Evolutionary conservation across 2,888 invertebrate species (phyloP), one percentile per base, ranked within the genome.

Genomic region (Leucozona laternaria): DNA sequence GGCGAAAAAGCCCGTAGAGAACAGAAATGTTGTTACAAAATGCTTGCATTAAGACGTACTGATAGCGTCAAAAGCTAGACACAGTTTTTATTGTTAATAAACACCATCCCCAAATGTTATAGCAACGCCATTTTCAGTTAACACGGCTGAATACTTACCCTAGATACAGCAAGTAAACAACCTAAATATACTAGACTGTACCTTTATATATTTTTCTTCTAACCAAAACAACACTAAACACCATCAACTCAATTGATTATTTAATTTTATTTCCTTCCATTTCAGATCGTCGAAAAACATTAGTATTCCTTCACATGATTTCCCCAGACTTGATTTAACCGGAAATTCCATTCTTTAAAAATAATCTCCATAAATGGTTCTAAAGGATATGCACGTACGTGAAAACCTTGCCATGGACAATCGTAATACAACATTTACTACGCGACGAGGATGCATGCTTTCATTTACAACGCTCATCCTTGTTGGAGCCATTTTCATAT

Each of bases 401-500:
- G 89, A 89, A 88, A 88, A 82, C 77, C 71, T 89, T 48, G 75
- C 84, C 64, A 88, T 88, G 82, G 88, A 89, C 68, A 79, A 73
- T 68, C 82, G 86, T 66, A 85, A 87, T 31, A 90, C 90, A 64
- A 90, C 91, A 76, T 90, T 91, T 58, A 88, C 89, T 68, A 66
- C 88, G 57, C 89, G 89, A n/a, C 90, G 90, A 34, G 95, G 95
- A 28, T 94, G 95, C 88, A 94, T 94, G 89, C 91, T 97, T 70
- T 95, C 96, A 28, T 94, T 94, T 88, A 94, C 95, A 82, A 94
- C 95, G 15, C 94, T 94, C 6, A 92, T 95, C 62, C 92, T 96
- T 20, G 91, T 96, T 58, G 93, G 94, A 5, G 92, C 95, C 50
- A 93, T 95, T 85, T 96, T 96, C 90, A 90, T 95, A 1, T 93